phyloP scores from a whole-genome alignment of 1,140 invertebrate species.

The Apocrypta bakeri region DNA sequence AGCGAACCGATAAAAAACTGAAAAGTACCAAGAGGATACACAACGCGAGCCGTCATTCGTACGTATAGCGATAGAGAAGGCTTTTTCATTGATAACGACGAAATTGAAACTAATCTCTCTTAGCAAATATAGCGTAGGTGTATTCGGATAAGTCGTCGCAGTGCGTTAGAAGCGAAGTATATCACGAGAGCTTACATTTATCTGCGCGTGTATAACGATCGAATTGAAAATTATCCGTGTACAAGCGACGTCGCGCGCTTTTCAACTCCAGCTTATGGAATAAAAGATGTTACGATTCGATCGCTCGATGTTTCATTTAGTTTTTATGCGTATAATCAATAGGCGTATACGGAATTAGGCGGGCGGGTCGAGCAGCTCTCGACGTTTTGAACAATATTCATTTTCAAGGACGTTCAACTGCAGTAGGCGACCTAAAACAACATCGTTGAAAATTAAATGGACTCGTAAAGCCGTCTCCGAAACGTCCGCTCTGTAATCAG shows the following conservation, averaged over 20 bases:
- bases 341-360: too few species aligned
- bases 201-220: background rate
- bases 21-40: background rate
- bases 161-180: background rate
- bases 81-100: constrained; percentile 7
- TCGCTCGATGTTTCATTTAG: too few species aligned
- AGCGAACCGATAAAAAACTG: constrained; percentile 11
- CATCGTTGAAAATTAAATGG: constrained; percentile 6
- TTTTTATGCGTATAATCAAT: too few species aligned
- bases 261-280: too few species aligned
- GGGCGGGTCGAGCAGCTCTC: too few species aligned
- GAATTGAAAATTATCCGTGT: background rate
- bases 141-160: background rate
- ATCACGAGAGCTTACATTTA: background rate
- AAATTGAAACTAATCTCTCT: constrained; percentile 13
- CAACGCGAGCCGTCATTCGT: background rate
- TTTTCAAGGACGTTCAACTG: background rate
- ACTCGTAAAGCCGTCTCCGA: background rate
- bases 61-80: background rate
- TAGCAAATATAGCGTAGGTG: background rate
- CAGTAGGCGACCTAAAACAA: background rate
- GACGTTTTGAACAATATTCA: background rate
- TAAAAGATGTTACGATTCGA: too few species aligned
- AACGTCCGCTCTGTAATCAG: background rate
- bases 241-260: too few species aligned